Conservation (phyloP, 2,888 invertebrate genomes). For the Megaustenia siamemsis region DNA sequence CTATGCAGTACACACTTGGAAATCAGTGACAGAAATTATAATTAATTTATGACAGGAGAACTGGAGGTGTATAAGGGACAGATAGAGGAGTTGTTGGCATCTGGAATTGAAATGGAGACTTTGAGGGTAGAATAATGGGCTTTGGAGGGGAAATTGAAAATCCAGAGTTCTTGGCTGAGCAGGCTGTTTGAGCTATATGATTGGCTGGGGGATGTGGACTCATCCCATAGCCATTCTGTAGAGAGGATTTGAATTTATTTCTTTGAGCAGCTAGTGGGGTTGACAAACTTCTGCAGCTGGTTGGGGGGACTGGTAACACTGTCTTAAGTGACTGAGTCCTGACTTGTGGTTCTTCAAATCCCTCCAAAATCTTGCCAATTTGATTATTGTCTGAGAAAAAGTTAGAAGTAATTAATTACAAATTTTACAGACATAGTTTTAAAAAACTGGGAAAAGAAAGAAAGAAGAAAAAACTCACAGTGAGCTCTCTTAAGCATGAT, state of each 20-base stretch:
- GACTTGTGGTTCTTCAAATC: constrained; percentile 38
- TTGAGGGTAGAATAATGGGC: constrained; percentile 38
- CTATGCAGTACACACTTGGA: neutral
- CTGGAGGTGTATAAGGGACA: constrained; percentile 53
- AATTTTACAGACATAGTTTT: neutral
- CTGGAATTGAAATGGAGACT: constrained; percentile 49
- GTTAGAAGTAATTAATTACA: neutral
- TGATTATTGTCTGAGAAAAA: constrained; percentile 56
- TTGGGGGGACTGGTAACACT: constrained; percentile 51
- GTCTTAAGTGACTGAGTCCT: constrained; percentile 41
- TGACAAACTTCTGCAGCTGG: neutral
- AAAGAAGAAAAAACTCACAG: too few species aligned
- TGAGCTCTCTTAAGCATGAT: too few species aligned
- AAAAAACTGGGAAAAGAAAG: too few species aligned
- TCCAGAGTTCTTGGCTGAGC: constrained; percentile 48
- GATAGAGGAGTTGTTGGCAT: constrained; percentile 54
- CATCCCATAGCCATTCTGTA: neutral
- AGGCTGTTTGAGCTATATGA: neutral
- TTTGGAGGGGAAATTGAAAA: constrained; percentile 51
- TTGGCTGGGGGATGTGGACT: neutral
- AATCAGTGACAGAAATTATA: neutral
- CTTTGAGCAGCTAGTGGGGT: constrained; percentile 12
- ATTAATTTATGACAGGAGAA: constrained; percentile 43
- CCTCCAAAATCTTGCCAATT: constrained; percentile 55
- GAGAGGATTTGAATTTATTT: neutral